Conservation (phyloP, 2,797 vertebrate species). For the Betta splendens region DNA sequence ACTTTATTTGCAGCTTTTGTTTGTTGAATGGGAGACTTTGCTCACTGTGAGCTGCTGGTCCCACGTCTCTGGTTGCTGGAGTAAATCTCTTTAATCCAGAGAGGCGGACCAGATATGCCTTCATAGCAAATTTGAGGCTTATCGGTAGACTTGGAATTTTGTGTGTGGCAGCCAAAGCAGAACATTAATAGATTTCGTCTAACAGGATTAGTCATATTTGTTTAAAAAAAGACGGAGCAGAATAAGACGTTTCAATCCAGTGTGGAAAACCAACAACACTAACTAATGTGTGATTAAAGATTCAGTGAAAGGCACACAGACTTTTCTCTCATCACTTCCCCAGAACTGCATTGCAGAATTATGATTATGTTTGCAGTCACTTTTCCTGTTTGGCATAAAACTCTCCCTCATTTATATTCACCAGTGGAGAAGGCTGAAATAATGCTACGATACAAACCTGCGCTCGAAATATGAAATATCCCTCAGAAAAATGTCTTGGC, state of each 20-base stretch:
- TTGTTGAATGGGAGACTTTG: slow-evolving; percentile 44
- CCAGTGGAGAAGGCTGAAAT: slow-evolving; percentile 9
- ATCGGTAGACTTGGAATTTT: slow-evolving; percentile 72
- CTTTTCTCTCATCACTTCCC: slow-evolving; percentile 40
- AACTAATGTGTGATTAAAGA: slow-evolving; percentile 63
- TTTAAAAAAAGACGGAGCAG: slow-evolving; percentile 35
- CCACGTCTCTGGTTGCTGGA: slow-evolving; percentile 60
- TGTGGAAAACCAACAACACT: slow-evolving; percentile 57
- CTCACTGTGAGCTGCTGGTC: slow-evolving; percentile 57
- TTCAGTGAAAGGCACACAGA: slow-evolving; percentile 48
- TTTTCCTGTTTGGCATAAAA: slow-evolving; percentile 27
- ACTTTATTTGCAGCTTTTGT: slow-evolving; percentile 54
- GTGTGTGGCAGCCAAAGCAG: slow-evolving; percentile 68
- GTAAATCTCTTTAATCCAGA: slow-evolving; percentile 78
- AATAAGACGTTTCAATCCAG: slow-evolving; percentile 63
- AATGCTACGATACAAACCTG: slow-evolving; percentile 6
- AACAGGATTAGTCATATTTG: slow-evolving; percentile 76
- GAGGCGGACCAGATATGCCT: slow-evolving; percentile 72
- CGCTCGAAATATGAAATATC: slow-evolving; percentile 5
- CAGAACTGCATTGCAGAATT: slow-evolving; percentile 29
- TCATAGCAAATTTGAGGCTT: slow-evolving; percentile 79
- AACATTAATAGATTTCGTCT: slow-evolving; percentile 78
- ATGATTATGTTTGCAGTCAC: slow-evolving; percentile 28
- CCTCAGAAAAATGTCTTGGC: slow-evolving; percentile 10
- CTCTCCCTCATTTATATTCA: slow-evolving; percentile 31